Conservation (phyloP, 2,797 vertebrate species). For the Nasua narica region DNA sequence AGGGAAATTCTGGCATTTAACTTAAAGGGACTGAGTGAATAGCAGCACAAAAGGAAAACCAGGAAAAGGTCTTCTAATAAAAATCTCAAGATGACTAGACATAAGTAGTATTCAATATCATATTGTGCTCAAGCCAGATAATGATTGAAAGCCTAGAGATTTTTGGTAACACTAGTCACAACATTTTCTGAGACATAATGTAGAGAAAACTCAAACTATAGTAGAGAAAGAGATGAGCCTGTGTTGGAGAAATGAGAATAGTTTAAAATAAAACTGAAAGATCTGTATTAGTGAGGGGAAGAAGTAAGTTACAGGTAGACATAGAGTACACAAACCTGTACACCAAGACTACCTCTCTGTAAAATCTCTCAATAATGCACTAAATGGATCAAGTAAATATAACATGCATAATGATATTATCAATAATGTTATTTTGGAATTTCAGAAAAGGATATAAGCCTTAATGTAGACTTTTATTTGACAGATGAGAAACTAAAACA, state of each 20-base stretch:
- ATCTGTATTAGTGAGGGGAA: not conserved
- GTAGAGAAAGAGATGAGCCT: not conserved
- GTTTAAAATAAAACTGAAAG: not conserved
- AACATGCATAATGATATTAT: not conserved
- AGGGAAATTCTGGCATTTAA: not conserved
- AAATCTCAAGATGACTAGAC: not conserved
- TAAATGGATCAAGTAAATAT: not conserved
- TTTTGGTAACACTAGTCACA: not conserved
- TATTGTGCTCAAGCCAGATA: not conserved
- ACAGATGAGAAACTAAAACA: slow-evolving; percentile 25
- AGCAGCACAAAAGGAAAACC: not conserved
- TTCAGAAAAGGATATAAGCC: not conserved
- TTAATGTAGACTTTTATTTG: not conserved
- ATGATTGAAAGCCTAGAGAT: not conserved
- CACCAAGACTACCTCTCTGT: not conserved
- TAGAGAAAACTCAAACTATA: not conserved
- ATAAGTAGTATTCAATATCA: slow-evolving; percentile 1
- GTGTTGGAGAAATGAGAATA: not conserved
- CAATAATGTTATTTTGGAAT: not conserved
- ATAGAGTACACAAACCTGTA: not conserved
- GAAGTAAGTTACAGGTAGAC: not conserved
- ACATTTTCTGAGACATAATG: slow-evolving; percentile 18
- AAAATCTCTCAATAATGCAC: not conserved
- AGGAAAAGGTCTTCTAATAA: not conserved
- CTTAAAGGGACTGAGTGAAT: not conserved